Percentiles rank a stretch among this genome's conserved stretches.
These are phyloP conservation scores for Sebastes wilsoni DNA, from an alignment of 2,797 vertebrate genomes.

Conservation along the genomic window DNA sequence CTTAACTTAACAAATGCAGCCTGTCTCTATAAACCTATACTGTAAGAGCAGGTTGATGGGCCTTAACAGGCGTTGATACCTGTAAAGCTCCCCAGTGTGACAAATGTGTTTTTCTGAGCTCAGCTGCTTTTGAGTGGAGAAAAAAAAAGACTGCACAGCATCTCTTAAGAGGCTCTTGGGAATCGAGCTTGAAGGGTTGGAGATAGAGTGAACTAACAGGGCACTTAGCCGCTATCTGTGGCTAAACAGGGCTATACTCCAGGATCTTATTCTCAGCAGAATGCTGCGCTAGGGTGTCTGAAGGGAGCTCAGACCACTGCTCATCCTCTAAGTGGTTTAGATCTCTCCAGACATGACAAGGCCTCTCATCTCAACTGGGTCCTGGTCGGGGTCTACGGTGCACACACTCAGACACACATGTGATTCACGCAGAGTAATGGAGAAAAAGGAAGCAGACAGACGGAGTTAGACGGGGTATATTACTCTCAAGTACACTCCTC, in stretches of 20 bases:
- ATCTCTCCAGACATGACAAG: slow-evolving; percentile 45
- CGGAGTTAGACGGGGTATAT: not conserved
- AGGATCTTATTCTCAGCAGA: slow-evolving; percentile 50
- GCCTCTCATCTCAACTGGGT: slow-evolving; percentile 20
- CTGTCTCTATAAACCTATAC: not conserved
- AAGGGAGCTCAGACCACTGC: slow-evolving; percentile 43
- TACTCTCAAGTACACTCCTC: slow-evolving; percentile 26
- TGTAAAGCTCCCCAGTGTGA: slow-evolving; percentile 58
- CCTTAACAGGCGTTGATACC: slow-evolving; percentile 27
- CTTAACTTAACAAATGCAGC: not conserved
- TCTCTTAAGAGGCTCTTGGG: slow-evolving; percentile 68
- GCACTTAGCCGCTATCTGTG: slow-evolving; percentile 67
- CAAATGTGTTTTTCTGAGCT: slow-evolving; percentile 67
- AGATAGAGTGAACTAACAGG: slow-evolving; percentile 71
- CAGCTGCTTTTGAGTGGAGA: slow-evolving; percentile 57
- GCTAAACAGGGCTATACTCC: slow-evolving; percentile 51
- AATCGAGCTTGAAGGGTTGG: slow-evolving; percentile 48
- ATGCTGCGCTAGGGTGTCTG: slow-evolving; percentile 53
- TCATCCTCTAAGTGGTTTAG: slow-evolving; percentile 64
- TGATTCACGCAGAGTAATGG: slow-evolving; percentile 36
- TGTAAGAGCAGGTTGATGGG: not conserved
- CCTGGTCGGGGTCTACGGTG: not conserved
- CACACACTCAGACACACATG: slow-evolving; percentile 3
- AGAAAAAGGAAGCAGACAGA: slow-evolving; percentile 26
- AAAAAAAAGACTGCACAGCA: slow-evolving; percentile 15